Evolutionary conservation across 2,888 invertebrate species (phyloP), one percentile per base, ranked within the genome.

Genomic region (Drosophila macrothrix): DNA sequence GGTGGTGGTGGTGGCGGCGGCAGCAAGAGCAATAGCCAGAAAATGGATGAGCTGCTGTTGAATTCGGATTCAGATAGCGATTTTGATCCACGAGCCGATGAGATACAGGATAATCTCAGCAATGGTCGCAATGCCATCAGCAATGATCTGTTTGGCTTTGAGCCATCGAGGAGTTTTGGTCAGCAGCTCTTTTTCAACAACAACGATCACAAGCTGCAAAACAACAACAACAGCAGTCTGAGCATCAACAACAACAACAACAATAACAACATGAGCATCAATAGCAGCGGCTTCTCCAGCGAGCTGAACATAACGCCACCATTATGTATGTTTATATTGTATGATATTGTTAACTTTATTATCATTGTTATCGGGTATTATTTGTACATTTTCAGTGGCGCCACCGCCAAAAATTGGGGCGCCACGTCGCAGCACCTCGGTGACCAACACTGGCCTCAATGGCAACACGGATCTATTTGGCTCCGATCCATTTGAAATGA

Each of bases 1-100:
- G 62, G 76, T 2, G 84, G 83, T 90, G 63, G 46, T 10, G 50
- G 66, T 22, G 60, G 59, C 55, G 50, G 66, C 16, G 60, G 59
- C 55, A 95, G 60, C 55, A 95, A 95, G 84, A 94, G 95, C 49
- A 96, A 96, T 67, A 97, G 96, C 78, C 96, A 96, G 50, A 96
- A 96, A 93, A 94, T 97, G 77, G 97, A 97, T 92, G 96, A 96
- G 43, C 92, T 97, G 25, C 92, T 97, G 16, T 94, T 97, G 86
- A 96, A 96, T 90, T 95, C 95, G 1, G 96, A 97, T 92, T 96
- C 97, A 65, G 97, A 98, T 88, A 96, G 95, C 77, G 96, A 97
- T 93, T 98, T 98, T 92, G 97, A 98, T 94, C 98, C 98, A 0
- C 95, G 98, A 75, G 97, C 97, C 28, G 96, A 95, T 83, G 97